A percentile compares a stretch with the other conserved stretches of the same genome.
Conservation (phyloP, 2,113 vertebrate species). For the Xiphophorus maculatus region DNA sequence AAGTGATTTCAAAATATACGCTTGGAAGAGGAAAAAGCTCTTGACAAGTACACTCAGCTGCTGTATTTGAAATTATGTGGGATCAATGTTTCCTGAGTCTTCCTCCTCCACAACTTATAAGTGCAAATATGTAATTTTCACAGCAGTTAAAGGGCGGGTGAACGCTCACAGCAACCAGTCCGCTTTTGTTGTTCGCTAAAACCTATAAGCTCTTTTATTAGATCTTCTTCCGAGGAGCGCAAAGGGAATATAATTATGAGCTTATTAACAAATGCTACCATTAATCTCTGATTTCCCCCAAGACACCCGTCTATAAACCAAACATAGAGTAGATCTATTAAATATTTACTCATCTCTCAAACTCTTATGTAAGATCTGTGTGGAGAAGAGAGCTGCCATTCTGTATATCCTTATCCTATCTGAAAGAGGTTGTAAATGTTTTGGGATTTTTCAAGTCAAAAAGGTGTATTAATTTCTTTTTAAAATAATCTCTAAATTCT, state of each 20-base stretch:
- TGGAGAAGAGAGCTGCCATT: slow-evolving; percentile 21
- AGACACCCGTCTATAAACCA: slow-evolving; percentile 36
- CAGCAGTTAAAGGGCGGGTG: slow-evolving; percentile 25
- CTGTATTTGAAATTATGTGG: slow-evolving; percentile 9
- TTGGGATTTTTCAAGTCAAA: slow-evolving; percentile 33
- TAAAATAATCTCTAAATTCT: not conserved
- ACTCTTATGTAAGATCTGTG: slow-evolving; percentile 34
- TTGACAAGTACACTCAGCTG: slow-evolving; percentile 1
- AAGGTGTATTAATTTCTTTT: not conserved
- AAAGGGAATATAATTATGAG: slow-evolving; percentile 25
- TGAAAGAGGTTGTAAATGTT: slow-evolving; percentile 1
- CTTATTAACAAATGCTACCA: slow-evolving; percentile 39
- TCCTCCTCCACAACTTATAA: slow-evolving; percentile 37
- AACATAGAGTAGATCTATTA: slow-evolving; percentile 35
- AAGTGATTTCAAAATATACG: slow-evolving; percentile 21
- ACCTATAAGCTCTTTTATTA: slow-evolving; percentile 41
- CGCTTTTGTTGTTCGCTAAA: slow-evolving; percentile 33
- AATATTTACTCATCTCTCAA: slow-evolving; percentile 62
- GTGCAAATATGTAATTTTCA: slow-evolving; percentile 38
- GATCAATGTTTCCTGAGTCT: slow-evolving; percentile 6
- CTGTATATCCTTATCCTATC: slow-evolving; percentile 10
- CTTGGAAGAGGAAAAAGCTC: slow-evolving; percentile 1
- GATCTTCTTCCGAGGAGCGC: slow-evolving; percentile 24
- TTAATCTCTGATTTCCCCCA: slow-evolving; percentile 29
- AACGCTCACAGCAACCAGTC: slow-evolving; percentile 11